Conservation (phyloP, 2,113 vertebrate genomes). For the Saguinus midas region DNA sequence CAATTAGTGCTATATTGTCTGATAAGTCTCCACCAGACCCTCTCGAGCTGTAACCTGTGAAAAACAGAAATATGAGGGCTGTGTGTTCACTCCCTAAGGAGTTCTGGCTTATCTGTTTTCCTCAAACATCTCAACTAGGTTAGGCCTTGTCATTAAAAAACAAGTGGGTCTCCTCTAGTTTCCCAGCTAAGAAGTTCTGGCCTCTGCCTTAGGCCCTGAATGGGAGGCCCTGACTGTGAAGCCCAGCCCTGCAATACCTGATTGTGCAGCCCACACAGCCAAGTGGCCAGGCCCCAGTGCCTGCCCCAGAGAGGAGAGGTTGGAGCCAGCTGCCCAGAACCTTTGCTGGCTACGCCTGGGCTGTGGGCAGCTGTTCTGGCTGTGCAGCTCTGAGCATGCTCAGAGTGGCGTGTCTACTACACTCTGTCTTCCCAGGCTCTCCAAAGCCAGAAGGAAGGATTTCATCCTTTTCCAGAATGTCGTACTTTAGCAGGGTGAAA, state of each 20-base stretch:
- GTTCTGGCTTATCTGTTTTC: not conserved
- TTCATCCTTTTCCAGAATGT: not conserved
- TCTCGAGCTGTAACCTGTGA: not conserved
- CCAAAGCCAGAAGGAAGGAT: not conserved
- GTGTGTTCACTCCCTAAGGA: not conserved
- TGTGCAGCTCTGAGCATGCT: not conserved
- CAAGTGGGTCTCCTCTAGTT: not conserved
- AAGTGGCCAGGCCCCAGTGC: not conserved
- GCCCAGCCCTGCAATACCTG: not conserved
- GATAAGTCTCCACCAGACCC: not conserved
- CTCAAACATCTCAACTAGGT: not conserved
- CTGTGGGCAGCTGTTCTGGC: not conserved
- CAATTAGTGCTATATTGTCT: accelerated
- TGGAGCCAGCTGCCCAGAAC: not conserved
- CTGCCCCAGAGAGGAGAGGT: not conserved
- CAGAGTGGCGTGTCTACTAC: not conserved
- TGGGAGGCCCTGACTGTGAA: not conserved
- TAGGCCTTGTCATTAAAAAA: not conserved
- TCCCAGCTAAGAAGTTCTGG: not conserved
- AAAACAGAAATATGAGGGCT: not conserved
- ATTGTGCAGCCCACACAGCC: not conserved
- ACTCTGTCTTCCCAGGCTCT: not conserved
- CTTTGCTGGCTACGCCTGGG: not conserved
- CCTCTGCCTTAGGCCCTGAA: not conserved
- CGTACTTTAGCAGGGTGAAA: not conserved